Evolutionary conservation across 2,797 vertebrate genomes (phyloP), one percentile per base, ranked within the genome.

Genomic region (Lutjanus argentimaculatus): DNA sequence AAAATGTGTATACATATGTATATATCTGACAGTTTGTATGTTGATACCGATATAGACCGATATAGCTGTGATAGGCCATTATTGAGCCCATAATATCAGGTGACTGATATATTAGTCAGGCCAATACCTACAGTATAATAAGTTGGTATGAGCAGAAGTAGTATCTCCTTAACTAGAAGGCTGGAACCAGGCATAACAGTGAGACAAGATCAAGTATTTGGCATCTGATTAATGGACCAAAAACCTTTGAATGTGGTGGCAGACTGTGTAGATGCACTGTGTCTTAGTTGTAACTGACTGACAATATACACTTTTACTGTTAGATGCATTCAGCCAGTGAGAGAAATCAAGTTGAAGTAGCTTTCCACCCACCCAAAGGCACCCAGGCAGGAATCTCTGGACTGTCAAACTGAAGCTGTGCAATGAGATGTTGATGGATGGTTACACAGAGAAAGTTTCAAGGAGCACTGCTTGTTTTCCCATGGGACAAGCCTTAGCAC

Each of bases 401-500:
- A 36, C 80, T 77, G 77, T 78, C 62, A 83, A 63, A 58, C 48
- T 62, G 42, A 71, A 66, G 62, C 49, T 59, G 77, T 84, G 73
- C 71, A 69, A 40, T 2, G 2, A 25, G 55, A 80, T 67, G 85
- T 56, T 86, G 78, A 91, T 82, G 77, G 85, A 91, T 74, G 58
- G 68, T 74, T 85, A 21, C 53, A 66, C 22, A 21, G 81, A 82
- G 82, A 83, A 81, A 25, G 72, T 86, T 77, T 84, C 55, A 64
- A 72, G 51, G 68, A 63, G 52, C 51, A 7, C 30, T 40, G 25
- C 66, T 65, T 72, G 52, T 78, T 87, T 84, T 80, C 79, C 65
- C 63, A 25, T 70, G 55, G 66, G 80, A 85, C 90, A 90, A 84
- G 92, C 83, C 81, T 78, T 85, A 90, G 83, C 84, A 78, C 64